Base-by-base conservation (phyloP, 23 tunicate genomes). In the Styela clava region DNA sequence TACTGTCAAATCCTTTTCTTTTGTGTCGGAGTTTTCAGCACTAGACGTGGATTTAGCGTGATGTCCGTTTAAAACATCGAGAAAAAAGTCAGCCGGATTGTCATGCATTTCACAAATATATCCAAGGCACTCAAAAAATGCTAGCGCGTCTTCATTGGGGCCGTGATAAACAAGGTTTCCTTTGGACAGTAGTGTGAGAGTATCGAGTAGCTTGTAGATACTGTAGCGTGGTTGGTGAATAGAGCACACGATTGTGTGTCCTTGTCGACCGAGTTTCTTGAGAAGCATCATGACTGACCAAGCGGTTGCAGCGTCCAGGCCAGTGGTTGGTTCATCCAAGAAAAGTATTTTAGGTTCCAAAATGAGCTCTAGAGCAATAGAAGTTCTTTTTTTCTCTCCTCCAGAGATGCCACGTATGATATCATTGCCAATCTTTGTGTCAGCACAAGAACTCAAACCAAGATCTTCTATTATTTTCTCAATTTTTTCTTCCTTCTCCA, bases 181-280 rank as follows among this genome's bases (percentile, higher is more conserved):
- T 32, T 78, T 76, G 0, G 93, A 88, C 21, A 93, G 91, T n/a
- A 93, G 69, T 1, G 98, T 93, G 32, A 93, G 83, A 29, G 87
- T 34, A 73, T 93, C 92, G 52, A 93, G 87, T 61, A 87, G 69
- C 32, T 87, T 79, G 65, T 81, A 87, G 27, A 93, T 93, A 52
- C 89, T 84, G 84, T 87, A 93, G 1, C 98, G 84, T 33, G 98
- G 98, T 63, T 93, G 98, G 61, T 93, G 98, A 56, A 93, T 93
- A 25, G 98, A 87, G 7, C 87, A 74, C 20, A 93, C 86, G n/a
- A 93, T 80, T 22, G 98, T 93, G 2, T 89, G 86, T 22, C 93
- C 87, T 85, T 71, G 67, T 24, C 61, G 74, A 0, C 84, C 93
- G 18, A 93, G 74, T 29, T 92, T 74, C 77, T 93, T 93, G 16